Evolutionary conservation across 2,797 vertebrate species (phyloP).

Genomic region (Catostomus latipinnis): DNA sequence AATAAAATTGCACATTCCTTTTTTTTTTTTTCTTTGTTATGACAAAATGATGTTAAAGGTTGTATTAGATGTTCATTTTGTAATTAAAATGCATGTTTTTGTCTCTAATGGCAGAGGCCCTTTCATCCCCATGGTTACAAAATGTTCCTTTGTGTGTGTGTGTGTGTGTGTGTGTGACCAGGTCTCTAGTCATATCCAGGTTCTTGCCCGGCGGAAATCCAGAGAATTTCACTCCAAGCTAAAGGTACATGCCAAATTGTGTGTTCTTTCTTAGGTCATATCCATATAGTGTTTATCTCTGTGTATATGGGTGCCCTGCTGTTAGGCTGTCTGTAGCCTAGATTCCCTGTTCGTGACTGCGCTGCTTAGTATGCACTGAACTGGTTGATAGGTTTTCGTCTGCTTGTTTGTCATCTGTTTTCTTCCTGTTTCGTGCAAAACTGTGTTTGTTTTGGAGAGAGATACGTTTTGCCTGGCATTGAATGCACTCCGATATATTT

Average conservation of each 20-base stretch:
- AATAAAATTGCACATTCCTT: not conserved
- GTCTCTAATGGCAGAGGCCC: conserved; percentile 86
- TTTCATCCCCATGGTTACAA: conserved; percentile 98
- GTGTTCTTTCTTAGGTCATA: conserved; percentile 17
- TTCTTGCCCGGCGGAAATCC: conserved; percentile 98
- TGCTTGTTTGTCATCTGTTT: conserved; percentile 55
- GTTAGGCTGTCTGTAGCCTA: conserved; percentile 84
- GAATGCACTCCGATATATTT: conserved; percentile 4
- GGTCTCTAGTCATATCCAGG: conserved; percentile 99
- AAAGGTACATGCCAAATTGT: conserved; percentile 82
- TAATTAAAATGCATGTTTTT: conserved; percentile 45
- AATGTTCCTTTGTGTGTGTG: conserved; percentile 83
- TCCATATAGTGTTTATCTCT: not conserved
- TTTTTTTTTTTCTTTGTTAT: not conserved
- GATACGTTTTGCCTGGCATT: conserved; percentile 6
- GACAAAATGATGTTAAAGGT: conserved; percentile 25
- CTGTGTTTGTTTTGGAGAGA: conserved; percentile 62
- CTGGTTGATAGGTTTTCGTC: conserved; percentile 55
- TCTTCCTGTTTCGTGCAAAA: conserved; percentile 58
- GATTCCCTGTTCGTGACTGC: conserved; percentile 81
- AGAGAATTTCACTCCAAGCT: conserved; percentile 98
- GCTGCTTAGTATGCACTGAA: conserved; percentile 72
- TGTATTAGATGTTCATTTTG: conserved; percentile 38
- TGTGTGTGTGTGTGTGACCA: conserved; percentile 62
- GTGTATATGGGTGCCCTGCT: conserved; percentile 76